These are phyloP conservation scores for Gadus chalcogrammus DNA, from an alignment of 2,113 vertebrate genomes.

Conservation along the genomic window DNA sequence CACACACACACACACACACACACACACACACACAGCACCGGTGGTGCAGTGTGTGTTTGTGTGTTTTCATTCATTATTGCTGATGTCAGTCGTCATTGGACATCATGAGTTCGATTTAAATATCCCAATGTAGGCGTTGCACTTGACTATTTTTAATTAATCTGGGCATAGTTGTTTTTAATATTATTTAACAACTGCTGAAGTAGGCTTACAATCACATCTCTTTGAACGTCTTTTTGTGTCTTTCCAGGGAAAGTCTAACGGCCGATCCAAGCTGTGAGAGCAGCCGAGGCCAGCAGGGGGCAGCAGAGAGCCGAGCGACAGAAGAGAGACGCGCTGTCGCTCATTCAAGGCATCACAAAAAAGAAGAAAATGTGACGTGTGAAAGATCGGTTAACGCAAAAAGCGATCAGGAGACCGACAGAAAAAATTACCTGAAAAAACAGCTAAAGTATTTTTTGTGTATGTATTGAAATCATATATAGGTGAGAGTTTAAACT, in stretches of 20 bases:
- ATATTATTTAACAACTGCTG: no score
- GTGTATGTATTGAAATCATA: conserved; percentile 76
- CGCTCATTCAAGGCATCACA: not conserved
- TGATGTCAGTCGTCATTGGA: no score
- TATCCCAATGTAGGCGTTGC: no score
- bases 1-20: no score
- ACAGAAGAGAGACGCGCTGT: conserved; percentile 27
- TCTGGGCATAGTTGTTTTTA: no score
- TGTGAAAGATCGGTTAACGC: conserved; percentile 31
- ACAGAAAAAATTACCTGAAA: conserved; percentile 48
- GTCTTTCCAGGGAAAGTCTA: conserved; percentile 67
- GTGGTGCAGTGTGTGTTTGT: no score
- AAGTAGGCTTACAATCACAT: no score
- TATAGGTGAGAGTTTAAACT: conserved; percentile 64
- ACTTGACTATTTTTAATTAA: no score
- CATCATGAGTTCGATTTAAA: no score
- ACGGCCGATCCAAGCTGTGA: conserved; percentile 22
- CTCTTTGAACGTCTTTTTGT: no score
- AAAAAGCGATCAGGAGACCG: conserved; percentile 37
- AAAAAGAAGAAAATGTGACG: conserved; percentile 24
- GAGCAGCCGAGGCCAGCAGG: not conserved
- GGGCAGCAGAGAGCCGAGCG: conserved; percentile 15
- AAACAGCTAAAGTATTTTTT: conserved; percentile 47
- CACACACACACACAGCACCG: not conserved
- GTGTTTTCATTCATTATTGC: no score